phyloP scores from a whole-genome alignment of 2,888 invertebrate genomes.

The Polietes domitor region DNA sequence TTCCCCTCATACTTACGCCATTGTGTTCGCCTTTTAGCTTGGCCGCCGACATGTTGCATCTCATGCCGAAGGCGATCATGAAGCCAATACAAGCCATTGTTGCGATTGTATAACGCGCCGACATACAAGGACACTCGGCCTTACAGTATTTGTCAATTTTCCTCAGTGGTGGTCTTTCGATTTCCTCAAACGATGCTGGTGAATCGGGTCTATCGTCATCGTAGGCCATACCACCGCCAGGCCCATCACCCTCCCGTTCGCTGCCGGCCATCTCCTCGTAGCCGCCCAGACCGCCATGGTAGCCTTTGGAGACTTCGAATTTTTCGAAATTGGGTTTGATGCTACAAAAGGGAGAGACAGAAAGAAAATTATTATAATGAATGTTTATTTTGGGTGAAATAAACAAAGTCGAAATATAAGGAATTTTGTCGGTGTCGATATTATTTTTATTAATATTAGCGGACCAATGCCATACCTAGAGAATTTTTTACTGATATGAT shows the following conservation, averaged over 20 bases:
- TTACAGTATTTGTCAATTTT: slow-evolving; percentile 93
- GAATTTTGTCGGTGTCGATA: too few species aligned
- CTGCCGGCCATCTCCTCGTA: slow-evolving; percentile 79
- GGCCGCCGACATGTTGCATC: slow-evolving; percentile 99
- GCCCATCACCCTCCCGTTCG: slow-evolving; percentile 76
- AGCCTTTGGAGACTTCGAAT: slow-evolving; percentile 79
- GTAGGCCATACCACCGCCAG: slow-evolving; percentile 75
- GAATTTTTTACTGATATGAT: too few species aligned
- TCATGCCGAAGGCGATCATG: slow-evolving; percentile 97
- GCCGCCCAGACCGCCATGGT: slow-evolving; percentile 78
- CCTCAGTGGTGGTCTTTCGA: slow-evolving; percentile 91
- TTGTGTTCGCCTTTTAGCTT: slow-evolving; percentile 89
- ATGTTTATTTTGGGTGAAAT: too few species aligned
- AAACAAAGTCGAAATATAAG: too few species aligned
- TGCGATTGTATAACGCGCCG: slow-evolving; percentile 93
- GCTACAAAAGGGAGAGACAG: slow-evolving; percentile 64
- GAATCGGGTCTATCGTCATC: slow-evolving; percentile 85
- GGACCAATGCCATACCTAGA: too few species aligned
- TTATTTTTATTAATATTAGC: too few species aligned
- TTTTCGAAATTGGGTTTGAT: slow-evolving; percentile 77
- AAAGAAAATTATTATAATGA: too few species aligned
- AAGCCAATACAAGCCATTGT: slow-evolving; percentile 93
- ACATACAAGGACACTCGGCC: slow-evolving; percentile 92
- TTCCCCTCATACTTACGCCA: slow-evolving; percentile 81
- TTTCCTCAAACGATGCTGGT: slow-evolving; percentile 90